Base-by-base conservation (phyloP, 2,797 vertebrate genomes). In the Myotis vivesi region DNA sequence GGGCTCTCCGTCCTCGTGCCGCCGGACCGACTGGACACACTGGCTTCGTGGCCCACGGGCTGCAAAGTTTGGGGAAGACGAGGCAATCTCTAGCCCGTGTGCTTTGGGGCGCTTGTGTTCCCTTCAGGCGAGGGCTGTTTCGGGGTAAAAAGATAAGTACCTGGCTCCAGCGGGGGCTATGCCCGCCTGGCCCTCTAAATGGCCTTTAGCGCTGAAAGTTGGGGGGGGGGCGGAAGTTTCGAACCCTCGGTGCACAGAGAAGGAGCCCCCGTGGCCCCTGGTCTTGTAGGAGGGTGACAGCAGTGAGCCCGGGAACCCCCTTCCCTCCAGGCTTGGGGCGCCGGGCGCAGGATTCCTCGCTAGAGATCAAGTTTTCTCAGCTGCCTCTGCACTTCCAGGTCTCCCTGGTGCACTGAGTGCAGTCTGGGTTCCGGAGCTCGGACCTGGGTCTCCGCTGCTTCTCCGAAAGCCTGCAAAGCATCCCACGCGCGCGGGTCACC, bases 141-240 rank as follows among this genome's bases (percentile, higher is more conserved):
- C 2, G 15, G 44, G 46, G 49, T 25, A 36, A 8, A 77, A 77
- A 71, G 76, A 41, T 8, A 6, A 0, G 53, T 41, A 5, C 57
- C 30, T 30, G 20, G 7, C 22, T 15, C 9, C 8, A 28, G 36
- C 49, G 25, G 22, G 82, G 17, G 62, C 46, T 17, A 19, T 12
- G 51, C 30, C 2, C 33, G 53, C 36, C 41, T 28, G 28, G 38
- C 33, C 9, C 11, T 30, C 28, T 0, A 33, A 30, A 33, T 62
- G 46, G 25, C 79, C 44, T 33, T 80, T 16, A 22, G 38, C 38
- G 13, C 51, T 16, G 73, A 94, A 97, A 97, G 97, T 98, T 97
- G 57, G 51, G 53, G 72, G 57, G 57, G 25, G 25, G 4, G 33
- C 55, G 84, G 89, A 92, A 97, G 92, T 96, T 96, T 71, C 11